Evolutionary conservation across 2,113 vertebrate species (phyloP).

Genomic region (Malaclemys terrapin): DNA sequence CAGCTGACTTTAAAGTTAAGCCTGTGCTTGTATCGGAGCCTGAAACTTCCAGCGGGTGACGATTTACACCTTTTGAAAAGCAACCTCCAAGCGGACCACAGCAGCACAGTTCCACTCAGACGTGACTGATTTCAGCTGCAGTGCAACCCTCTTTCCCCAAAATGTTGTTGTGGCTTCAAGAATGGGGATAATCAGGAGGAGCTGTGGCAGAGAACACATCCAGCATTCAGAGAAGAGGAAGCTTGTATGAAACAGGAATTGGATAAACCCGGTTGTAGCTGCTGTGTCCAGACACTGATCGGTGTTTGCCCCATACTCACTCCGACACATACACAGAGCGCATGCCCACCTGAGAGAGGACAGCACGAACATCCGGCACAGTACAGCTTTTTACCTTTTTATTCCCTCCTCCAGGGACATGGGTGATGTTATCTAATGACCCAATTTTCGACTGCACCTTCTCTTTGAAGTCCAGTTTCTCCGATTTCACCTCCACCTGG

Average conservation of each 20-base stretch:
- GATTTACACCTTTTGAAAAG: not conserved
- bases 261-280: not conserved
- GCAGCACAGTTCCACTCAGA: not conserved
- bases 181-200: not conserved
- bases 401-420: conserved; percentile 92
- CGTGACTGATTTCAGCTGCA: not conserved
- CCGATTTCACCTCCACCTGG: conserved; percentile 94
- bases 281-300: accelerated
- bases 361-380: accelerated
- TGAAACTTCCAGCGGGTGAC: not conserved
- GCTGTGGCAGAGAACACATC: not conserved
- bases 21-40: not conserved
- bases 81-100: not conserved
- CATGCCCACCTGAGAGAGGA: not conserved
- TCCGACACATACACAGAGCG: too few relatives aligned
- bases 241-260: accelerated
- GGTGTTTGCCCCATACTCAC: accelerated
- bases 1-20: not conserved
- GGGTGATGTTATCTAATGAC: conserved; percentile 94
- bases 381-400: conserved; percentile 84
- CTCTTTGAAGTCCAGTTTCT: conserved; percentile 96
- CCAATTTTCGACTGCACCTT: conserved; percentile 96
- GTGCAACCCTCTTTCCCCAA: not conserved
- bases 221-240: not conserved
- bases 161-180: not conserved